Evolutionary conservation across 2,113 vertebrate species (phyloP).

Genomic region (Mormyrus lacerda): DNA sequence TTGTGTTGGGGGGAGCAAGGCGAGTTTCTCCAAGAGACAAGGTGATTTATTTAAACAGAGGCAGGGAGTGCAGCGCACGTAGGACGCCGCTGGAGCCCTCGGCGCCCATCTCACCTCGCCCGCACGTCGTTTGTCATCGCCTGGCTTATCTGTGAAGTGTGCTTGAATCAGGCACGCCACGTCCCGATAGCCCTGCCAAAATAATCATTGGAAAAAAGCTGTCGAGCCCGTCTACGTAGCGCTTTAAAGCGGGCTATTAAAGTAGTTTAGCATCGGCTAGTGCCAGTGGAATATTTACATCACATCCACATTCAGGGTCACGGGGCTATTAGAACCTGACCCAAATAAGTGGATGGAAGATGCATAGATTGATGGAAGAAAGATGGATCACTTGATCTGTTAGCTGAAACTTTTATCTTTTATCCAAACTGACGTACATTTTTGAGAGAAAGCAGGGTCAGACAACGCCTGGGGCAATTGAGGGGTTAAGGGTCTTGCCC

Average conservation of each 20-base stretch:
- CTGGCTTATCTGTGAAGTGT: constrained; percentile 33
- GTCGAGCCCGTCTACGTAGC: not conserved
- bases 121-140: constrained; percentile 49
- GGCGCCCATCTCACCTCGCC: constrained; percentile 26
- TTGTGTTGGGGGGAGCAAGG: constrained; percentile 29
- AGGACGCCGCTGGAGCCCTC: constrained; percentile 7
- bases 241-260: not conserved
- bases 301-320: not conserved
- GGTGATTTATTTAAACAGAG: constrained; percentile 35
- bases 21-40: not conserved
- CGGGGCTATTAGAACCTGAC: not conserved
- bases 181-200: constrained; percentile 52
- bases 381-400: not conserved
- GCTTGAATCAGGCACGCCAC: constrained; percentile 29
- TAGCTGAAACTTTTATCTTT: not conserved
- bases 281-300: not conserved
- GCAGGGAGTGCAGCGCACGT: constrained; percentile 17
- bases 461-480: not conserved
- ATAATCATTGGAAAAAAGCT: not conserved
- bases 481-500: not conserved
- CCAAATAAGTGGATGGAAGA: not conserved
- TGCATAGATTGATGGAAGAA: not conserved
- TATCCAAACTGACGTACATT: not conserved
- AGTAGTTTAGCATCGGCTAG: not conserved
- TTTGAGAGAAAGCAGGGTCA: not conserved